Base-by-base conservation (phyloP, 2,113 vertebrate genomes). In the Colinus virginianus region DNA sequence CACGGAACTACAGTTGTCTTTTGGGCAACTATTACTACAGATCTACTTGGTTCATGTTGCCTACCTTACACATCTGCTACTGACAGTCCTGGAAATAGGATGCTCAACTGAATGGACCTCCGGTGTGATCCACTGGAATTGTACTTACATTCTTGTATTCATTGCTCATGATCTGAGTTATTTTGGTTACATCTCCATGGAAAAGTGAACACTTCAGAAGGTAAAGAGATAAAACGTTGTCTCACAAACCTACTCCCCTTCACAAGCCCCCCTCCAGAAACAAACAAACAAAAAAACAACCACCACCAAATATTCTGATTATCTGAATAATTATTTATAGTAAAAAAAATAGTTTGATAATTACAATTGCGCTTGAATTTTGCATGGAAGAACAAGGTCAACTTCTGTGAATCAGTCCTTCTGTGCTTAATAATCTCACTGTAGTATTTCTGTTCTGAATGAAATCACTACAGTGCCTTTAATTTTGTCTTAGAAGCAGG, bases 281-380 rank as follows among this genome's bases (percentile, higher is more conserved):
- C 40, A 40, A 40, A 40, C 40, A 40, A 40, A 40, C 40, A 42
- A 0, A 0, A 7, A 26, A 25, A 36, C 11, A 26, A 22, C 48
- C 12, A 45, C 16, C 16, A 43, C 13, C 26, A 30, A 53, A 30
- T 53, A 53, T 53, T 53, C 51, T 49, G 8, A 63, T 69, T 49
- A 59, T 13, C 13, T 77, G 42, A 87, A 61, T 34, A 72, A 25
- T 30, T 7, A 32, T 66, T 92, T 76, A 15, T 13, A 40, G 55
- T 62, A 78, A 38, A 74, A 75, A 74, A 75, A 56, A 62, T 11
- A 62, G n/a, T 79, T 90, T 56, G 32, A 32, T 82, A 46, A 7
- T 46, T 28, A 23, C 25, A 61, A 82, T 25, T 20, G 11, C 14
- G 76, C 34, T 89, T 48, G 3, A 62, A 69, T 89, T 88, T 66